Evolutionary conservation across 1,140 invertebrate genomes (phyloP).

Genomic region (Aphelinus atriplicis): DNA sequence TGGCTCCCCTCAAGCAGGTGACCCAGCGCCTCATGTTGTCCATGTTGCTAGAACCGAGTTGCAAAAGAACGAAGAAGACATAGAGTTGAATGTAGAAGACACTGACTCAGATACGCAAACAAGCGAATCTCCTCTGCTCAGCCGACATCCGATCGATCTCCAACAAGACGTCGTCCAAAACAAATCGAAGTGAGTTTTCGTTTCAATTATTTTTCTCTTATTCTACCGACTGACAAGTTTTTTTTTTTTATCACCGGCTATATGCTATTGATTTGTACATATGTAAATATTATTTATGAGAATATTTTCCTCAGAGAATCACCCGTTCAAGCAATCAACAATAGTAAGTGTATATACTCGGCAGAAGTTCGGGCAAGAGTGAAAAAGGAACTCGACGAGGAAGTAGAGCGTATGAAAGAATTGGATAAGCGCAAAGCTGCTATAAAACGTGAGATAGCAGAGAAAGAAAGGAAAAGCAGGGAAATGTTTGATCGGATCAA

Average conservation of each 20-base stretch:
- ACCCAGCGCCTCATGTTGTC: neutral
- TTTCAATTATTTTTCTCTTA: no score
- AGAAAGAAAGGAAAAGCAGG: neutral
- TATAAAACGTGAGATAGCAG: neutral
- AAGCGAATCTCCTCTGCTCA: neutral
- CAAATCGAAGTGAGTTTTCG: no score
- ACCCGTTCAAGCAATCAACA: neutral
- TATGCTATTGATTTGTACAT: no score
- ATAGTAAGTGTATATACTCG: neutral
- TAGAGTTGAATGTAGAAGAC: no score
- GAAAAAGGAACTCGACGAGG: neutral
- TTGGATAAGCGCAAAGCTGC: neutral
- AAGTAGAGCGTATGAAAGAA: neutral
- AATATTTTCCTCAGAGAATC: no score
- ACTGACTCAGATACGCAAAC: no score
- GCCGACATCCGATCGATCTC: no score
- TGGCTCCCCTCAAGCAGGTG: neutral
- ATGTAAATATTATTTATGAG: no score
- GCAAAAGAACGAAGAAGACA: neutral
- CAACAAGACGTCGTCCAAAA: no score
- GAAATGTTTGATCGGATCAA: neutral
- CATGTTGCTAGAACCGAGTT: neutral
- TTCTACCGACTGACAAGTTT: no score
- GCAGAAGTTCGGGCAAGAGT: neutral
- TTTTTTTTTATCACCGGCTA: no score